Evolutionary conservation across 2,113 vertebrate species (phyloP).

Genomic region (Podarcis muralis): DNA sequence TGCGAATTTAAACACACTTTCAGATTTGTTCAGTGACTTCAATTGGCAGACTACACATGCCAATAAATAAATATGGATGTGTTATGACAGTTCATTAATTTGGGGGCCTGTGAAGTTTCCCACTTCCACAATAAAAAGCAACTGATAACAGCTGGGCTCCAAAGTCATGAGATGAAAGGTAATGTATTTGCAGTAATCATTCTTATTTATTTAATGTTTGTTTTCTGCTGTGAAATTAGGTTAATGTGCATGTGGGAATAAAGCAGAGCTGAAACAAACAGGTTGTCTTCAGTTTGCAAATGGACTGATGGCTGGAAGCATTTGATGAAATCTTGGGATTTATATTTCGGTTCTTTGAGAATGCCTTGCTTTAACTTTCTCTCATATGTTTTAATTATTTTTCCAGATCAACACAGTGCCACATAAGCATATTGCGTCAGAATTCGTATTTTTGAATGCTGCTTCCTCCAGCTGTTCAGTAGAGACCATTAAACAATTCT

Average conservation of each 20-base stretch:
- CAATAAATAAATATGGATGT: constrained; percentile 19
- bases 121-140: constrained; percentile 3
- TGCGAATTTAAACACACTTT: not conserved
- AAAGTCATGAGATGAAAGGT: constrained; percentile 13
- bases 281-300: not conserved
- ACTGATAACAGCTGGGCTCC: not conserved
- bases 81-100: constrained; percentile 21
- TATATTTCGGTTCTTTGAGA: not conserved
- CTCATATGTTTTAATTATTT: not conserved
- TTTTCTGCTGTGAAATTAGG: constrained; percentile 24
- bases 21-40: not conserved
- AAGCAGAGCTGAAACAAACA: not conserved
- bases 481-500: not conserved
- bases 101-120: not conserved
- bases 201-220: not conserved
- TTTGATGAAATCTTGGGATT: not conserved
- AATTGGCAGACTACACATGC: not conserved
- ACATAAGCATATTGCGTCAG: no score
- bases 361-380: not conserved
- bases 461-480: not conserved
- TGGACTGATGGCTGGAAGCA: not conserved
- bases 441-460: not conserved
- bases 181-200: not conserved
- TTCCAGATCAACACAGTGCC: not conserved
- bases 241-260: constrained; percentile 23